phyloP scores from a whole-genome alignment of 2,113 vertebrate species.

The Atractosteus spatula region DNA sequence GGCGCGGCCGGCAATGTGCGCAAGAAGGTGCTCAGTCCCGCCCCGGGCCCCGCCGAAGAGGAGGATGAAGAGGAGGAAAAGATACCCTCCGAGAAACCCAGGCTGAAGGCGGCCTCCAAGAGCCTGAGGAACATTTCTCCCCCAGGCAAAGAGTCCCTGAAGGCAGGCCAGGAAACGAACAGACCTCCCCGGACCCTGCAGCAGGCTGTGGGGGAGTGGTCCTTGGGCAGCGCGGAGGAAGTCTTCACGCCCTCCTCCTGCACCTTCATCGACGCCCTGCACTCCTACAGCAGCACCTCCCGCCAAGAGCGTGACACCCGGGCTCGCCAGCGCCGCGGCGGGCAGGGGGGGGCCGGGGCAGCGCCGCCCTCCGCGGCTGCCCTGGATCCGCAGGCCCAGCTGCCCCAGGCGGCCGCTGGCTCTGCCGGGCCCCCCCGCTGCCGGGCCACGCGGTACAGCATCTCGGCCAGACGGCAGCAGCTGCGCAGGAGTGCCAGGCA shows the following conservation, averaged over 20 bases:
- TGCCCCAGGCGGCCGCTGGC: neutral
- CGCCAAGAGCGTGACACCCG: constrained; percentile 53
- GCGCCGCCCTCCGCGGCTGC: neutral
- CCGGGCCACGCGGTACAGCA: neutral
- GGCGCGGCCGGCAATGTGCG: constrained; percentile 3
- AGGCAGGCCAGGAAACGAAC: neutral
- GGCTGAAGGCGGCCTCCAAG: neutral
- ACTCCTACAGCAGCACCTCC: constrained; percentile 76
- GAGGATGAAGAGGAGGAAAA: neutral
- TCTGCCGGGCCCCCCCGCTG: neutral
- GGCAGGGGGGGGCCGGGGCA: no score
- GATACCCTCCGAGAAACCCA: neutral
- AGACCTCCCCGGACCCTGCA: neutral
- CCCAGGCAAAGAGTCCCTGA: neutral
- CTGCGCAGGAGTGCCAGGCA: neutral
- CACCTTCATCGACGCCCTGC: constrained; percentile 73
- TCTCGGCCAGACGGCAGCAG: neutral
- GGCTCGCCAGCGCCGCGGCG: neutral
- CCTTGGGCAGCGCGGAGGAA: constrained; percentile 5
- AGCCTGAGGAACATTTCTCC: neutral
- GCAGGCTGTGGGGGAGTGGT: constrained; percentile 21
- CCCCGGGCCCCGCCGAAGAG: neutral
- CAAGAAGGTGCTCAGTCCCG: constrained; percentile 13
- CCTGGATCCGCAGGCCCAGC: neutral
- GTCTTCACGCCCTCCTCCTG: constrained; percentile 64